Conservation (phyloP, 2,888 invertebrate species). For the Erynnis tages region DNA sequence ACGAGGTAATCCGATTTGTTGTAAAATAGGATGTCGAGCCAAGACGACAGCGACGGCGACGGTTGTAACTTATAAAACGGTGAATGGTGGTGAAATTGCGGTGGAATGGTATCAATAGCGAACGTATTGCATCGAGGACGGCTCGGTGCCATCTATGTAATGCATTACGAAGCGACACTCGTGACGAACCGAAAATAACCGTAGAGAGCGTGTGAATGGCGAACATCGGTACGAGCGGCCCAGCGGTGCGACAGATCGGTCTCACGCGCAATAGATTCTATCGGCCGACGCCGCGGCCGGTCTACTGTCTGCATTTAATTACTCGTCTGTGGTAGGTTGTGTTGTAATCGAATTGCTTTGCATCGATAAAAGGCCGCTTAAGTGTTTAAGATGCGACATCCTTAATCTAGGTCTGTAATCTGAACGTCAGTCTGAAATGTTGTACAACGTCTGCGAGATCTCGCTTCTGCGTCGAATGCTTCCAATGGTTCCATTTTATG, state of each 20-base stretch:
- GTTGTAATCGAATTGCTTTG: conserved; percentile 13
- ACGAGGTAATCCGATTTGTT: conserved; percentile 27
- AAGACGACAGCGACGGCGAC: conserved; percentile 6
- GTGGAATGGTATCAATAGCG: conserved; percentile 20
- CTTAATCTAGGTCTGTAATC: not conserved
- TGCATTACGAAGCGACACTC: conserved; percentile 19
- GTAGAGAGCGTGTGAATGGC: conserved; percentile 64
- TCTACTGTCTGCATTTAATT: conserved; percentile 31
- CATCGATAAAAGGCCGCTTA: conserved; percentile 4
- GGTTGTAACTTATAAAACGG: conserved; percentile 18
- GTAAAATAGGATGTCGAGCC: conserved; percentile 22
- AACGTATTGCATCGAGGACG: conserved; percentile 15
- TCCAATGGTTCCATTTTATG: not conserved
- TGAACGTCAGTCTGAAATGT: not conserved
- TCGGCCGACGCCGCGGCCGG: conserved; percentile 49
- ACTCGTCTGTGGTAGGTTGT: conserved; percentile 17
- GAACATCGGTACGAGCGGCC: conserved; percentile 31
- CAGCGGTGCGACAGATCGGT: conserved; percentile 50
- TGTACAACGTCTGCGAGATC: not conserved
- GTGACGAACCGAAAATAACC: conserved; percentile 34
- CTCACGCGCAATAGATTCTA: conserved; percentile 67
- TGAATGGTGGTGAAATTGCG: conserved; percentile 16
- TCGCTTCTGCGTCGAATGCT: not conserved
- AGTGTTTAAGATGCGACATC: conserved; percentile 8
- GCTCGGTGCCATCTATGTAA: conserved; percentile 15